phyloP scores from a whole-genome alignment of 1,140 invertebrate species.

The Subanguina moxae region DNA sequence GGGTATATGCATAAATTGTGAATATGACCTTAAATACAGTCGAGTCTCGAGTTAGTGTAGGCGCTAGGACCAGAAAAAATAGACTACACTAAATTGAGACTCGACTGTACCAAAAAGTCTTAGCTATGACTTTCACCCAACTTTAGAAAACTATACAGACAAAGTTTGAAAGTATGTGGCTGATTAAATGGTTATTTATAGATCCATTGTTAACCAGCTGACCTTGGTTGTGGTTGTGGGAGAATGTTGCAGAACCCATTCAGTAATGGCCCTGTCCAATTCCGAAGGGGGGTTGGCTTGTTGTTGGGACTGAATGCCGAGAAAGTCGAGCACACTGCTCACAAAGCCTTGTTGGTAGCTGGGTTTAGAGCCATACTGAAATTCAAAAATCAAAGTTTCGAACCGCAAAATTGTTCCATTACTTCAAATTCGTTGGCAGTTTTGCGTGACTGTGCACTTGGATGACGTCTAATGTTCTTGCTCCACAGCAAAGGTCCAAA shows the following conservation, averaged over 20 bases:
- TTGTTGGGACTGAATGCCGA: conserved; percentile 18
- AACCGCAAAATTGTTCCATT: not conserved
- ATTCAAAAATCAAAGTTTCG: not conserved
- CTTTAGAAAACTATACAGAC: too few species aligned
- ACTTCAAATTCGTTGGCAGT: conserved; percentile 15
- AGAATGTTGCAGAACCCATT: conserved; percentile 28
- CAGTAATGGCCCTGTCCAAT: conserved; percentile 23
- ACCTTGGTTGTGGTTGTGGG: conserved; percentile 21
- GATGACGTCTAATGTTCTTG: conserved; percentile 18
- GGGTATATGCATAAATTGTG: too few species aligned
- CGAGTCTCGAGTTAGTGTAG: too few species aligned
- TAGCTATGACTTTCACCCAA: too few species aligned
- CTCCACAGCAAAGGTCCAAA: conserved; percentile 10
- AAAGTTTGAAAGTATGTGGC: too few species aligned
- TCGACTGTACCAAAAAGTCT: too few species aligned
- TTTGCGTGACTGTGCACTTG: not conserved
- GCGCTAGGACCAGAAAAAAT: too few species aligned
- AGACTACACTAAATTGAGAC: too few species aligned
- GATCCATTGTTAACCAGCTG: too few species aligned
- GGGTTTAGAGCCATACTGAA: conserved; percentile 31
- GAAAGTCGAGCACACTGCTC: conserved; percentile 28
- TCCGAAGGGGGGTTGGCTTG: conserved; percentile 12
- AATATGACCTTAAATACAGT: too few species aligned
- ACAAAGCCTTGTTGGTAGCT: conserved; percentile 31
- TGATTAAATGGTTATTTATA: too few species aligned